These are phyloP conservation scores for Harpalus rufipes DNA, from an alignment of 2,888 invertebrate species.

Conservation along the genomic window DNA sequence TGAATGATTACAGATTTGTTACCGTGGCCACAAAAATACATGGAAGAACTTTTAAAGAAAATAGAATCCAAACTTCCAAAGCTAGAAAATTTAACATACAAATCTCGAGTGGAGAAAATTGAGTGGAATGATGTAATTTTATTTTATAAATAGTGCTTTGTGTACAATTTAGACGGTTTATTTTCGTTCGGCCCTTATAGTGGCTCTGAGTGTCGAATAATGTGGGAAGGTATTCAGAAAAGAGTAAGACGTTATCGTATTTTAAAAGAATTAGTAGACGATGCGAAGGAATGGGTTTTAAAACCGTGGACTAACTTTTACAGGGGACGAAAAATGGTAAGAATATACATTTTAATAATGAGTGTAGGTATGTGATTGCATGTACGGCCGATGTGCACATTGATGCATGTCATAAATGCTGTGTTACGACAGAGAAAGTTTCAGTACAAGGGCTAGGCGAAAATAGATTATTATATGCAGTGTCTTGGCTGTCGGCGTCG, in stretches of 20 bases:
- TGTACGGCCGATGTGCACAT: too few relatives aligned
- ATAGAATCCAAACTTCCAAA: constrained; percentile 77
- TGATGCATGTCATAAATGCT: too few relatives aligned
- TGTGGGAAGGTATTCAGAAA: constrained; percentile 77
- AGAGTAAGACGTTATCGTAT: constrained; percentile 77
- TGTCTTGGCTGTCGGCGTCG: too few relatives aligned
- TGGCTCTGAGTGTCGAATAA: constrained; percentile 77
- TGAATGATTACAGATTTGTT: constrained; percentile 61
- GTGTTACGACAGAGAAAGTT: too few relatives aligned
- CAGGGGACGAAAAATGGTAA: constrained; percentile 72
- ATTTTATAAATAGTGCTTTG: background rate
- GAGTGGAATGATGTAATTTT: constrained; percentile 77
- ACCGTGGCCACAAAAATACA: constrained; percentile 76
- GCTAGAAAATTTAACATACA: constrained; percentile 76
- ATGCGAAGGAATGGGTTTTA: constrained; percentile 77
- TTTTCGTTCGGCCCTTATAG: constrained; percentile 76
- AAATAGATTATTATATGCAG: too few relatives aligned
- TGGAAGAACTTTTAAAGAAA: constrained; percentile 75
- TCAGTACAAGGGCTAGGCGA: too few relatives aligned
- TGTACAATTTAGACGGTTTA: constrained; percentile 9
- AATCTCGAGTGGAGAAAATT: constrained; percentile 76
- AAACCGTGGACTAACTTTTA: constrained; percentile 77
- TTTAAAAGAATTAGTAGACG: constrained; percentile 77
- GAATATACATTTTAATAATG: background rate
- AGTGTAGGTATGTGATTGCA: too few relatives aligned